Evolutionary conservation across 1,140 invertebrate species (phyloP), one percentile per base, ranked within the genome.

Genomic region (Panagrolaimus sp.): DNA sequence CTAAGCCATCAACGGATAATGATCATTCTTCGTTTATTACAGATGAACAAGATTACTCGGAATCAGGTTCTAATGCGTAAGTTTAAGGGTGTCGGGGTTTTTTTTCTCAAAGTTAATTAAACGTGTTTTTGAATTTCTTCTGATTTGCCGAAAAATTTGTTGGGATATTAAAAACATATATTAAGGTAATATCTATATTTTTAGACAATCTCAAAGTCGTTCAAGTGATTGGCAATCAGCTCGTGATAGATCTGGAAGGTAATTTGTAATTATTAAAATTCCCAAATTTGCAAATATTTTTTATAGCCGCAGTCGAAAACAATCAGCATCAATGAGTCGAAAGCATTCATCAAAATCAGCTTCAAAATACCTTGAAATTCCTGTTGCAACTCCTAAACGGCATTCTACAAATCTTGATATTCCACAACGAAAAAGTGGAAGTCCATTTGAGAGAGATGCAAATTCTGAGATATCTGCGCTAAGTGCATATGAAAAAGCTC

Each of bases 171-270:
- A n/a, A n/a, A n/a, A n/a, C n/a, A n/a, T n/a, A n/a, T n/a, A n/a
- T n/a, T n/a, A n/a, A n/a, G n/a, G 7, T 38, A 7, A 38, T 38
- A 38, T 38, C 31, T 7, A 38, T n/a, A n/a, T 38, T 38, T 38
- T 38, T 7, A 38, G 31, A 7, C 31, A 38, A 38, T 57, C 51
- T 2, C 20, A 57, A 57, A 57, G 51, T 23, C 51, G 51, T 4
- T 57, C 51, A 20, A 57, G 51, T 57, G 51, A 57, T 57, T 57
- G 11, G 11, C 51, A 57, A 57, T 57, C 51, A 4, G 51, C 51
- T 4, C 11, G 51, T 0, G 51, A 57, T 9, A 16, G 51, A 25
- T 27, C 51, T 9, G 8, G 0, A 1, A 25, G 20, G 31, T 38
- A 38, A 38, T 38, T 38, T 4, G 2, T 7, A 4, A 38, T 38